A percentile compares a stretch with the other conserved stretches of the same genome.
Conservation (phyloP, 2,797 vertebrate genomes). For the Labroides dimidiatus region DNA sequence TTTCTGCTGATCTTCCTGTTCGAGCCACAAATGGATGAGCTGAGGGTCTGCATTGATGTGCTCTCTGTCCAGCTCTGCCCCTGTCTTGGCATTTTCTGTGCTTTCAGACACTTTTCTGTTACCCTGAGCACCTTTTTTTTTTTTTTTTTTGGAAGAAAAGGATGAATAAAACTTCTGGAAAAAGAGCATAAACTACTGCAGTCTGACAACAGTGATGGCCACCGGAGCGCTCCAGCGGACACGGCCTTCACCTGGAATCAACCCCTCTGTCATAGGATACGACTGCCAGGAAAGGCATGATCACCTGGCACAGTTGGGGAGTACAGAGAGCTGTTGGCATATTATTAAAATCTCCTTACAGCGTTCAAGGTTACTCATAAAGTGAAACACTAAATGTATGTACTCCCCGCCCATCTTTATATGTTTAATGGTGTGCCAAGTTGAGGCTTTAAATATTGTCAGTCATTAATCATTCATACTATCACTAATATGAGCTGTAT, state of each 20-base stretch:
- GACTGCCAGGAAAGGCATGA: slow-evolving; percentile 31
- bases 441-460: slow-evolving; percentile 54
- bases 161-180: slow-evolving; percentile 22
- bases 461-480: slow-evolving; percentile 57
- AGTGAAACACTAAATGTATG: slow-evolving; percentile 37
- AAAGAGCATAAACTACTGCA: slow-evolving; percentile 25
- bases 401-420: slow-evolving; percentile 55
- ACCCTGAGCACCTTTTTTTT: slow-evolving; percentile 28
- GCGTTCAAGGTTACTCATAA: slow-evolving; percentile 66
- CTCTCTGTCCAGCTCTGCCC: slow-evolving; percentile 62
- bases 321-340: slow-evolving; percentile 44
- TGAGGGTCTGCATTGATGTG: slow-evolving; percentile 67
- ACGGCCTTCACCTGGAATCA: slow-evolving; percentile 66
- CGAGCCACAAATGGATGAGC: slow-evolving; percentile 65
- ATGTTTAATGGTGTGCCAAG: slow-evolving; percentile 62
- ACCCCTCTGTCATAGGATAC: slow-evolving; percentile 29
- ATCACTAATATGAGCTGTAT: slow-evolving; percentile 31
- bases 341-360: slow-evolving; percentile 48
- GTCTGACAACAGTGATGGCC: slow-evolving; percentile 51
- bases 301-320: slow-evolving; percentile 23
- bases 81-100: slow-evolving; percentile 53
- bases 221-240: slow-evolving; percentile 27
- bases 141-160: slow-evolving; percentile 10
- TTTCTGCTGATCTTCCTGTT: slow-evolving; percentile 73
- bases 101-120: slow-evolving; percentile 61